Evolutionary conservation across 2,888 invertebrate genomes (phyloP).

Genomic region (Drosophila helvetica): DNA sequence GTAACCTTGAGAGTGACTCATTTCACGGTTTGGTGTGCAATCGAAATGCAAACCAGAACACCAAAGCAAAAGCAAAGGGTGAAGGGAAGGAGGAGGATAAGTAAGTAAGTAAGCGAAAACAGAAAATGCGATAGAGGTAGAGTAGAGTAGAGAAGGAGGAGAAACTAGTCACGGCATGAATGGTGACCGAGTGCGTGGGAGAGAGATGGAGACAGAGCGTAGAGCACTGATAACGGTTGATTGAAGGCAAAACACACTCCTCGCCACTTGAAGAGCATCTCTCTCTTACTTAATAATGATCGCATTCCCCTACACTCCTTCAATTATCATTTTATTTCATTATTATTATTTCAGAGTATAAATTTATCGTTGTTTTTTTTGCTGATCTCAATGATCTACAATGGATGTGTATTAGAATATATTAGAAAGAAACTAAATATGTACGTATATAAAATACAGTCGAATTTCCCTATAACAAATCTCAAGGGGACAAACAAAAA

Average conservation of each 20-base stretch:
- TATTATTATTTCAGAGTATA: too few species aligned
- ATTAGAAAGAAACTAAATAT: too few species aligned
- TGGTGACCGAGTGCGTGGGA: neutral
- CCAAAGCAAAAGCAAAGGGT: conserved; percentile 21
- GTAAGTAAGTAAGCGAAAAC: conserved; percentile 3
- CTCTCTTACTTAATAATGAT: neutral
- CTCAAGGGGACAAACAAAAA: too few species aligned
- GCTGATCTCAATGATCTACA: too few species aligned
- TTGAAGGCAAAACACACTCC: neutral
- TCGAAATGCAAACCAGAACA: conserved; percentile 31
- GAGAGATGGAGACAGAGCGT: neutral
- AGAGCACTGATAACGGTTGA: conserved; percentile 11
- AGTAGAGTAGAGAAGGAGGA: neutral
- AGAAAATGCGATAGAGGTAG: neutral
- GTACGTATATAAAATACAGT: too few species aligned
- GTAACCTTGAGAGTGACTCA: conserved; percentile 67
- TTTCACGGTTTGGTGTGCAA: conserved; percentile 23
- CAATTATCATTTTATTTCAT: too few species aligned
- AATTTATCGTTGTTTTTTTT: too few species aligned
- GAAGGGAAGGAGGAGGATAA: conserved; percentile 16
- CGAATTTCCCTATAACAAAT: too few species aligned
- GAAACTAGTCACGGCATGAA: conserved; percentile 9
- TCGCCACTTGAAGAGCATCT: neutral
- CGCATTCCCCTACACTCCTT: too few species aligned
- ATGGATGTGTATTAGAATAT: too few species aligned